Base-by-base conservation (phyloP, 2,888 invertebrate genomes). In the Priocnemis perturbator region DNA sequence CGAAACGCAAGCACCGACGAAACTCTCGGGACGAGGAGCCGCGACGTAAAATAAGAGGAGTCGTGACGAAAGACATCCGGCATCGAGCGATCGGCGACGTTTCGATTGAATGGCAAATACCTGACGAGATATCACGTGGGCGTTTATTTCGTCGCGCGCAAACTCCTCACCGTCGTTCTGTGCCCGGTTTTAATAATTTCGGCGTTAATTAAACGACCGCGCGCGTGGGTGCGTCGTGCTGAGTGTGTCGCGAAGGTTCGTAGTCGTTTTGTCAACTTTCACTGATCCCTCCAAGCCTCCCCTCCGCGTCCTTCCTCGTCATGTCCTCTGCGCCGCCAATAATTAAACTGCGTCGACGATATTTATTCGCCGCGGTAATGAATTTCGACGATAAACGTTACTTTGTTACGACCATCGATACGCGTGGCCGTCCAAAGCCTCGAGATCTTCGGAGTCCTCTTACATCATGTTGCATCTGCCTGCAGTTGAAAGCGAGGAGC, bases 211-310 rank as follows among this genome's bases (percentile, higher is more conserved):
- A 79, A 79, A 76, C 66, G 69, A 57, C 14, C 55, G 52, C 61
- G 52, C 61, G 78, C 78, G 82, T 79, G 82, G 79, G 82, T 77
- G 81, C 57, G 57, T 17, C 37, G 26, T 7, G 11, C 37, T 11
- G 37, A 30, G 20, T 66, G 56, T 72, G 65, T 64, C 71, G 58
- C 45, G 64, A 64, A 63, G 30, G 59, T 67, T 65, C 73, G 68
- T 50, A 60, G 64, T 52, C 62, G 69, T 76, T 79, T 81, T 76
- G 73, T 78, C 81, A 78, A 79, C 79, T 79, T 79, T 79, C 79
- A 80, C 79, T 71, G 74, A 20, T 65, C 64, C 67, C 62, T 58
- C 67, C 64, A 53, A 60, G 67, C 64, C 71, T 68, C 67, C 70
- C 50, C 44, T 53, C 45, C 55, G n/a, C 9, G 21, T 30, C 20